Evolutionary conservation across 2,797 vertebrate genomes (phyloP).

Genomic region (Microctenopoma stevenorrisi): DNA sequence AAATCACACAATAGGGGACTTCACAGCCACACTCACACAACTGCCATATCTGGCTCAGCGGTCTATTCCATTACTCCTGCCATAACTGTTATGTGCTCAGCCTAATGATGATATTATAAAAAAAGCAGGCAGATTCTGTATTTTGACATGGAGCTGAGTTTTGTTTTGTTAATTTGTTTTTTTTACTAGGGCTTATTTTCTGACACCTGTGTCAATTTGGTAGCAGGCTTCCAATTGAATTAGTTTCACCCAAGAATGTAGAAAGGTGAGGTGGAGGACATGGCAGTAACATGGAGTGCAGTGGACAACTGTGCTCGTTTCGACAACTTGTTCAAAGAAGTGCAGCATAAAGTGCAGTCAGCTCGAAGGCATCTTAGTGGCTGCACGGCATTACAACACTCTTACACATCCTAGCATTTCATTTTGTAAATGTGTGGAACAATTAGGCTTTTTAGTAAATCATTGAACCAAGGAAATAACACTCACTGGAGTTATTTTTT

Average conservation of each 20-base stretch:
- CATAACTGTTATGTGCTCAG: conserved; percentile 1
- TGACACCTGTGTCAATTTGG: conserved; percentile 14
- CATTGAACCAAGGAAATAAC: background rate
- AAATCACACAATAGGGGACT: conserved; percentile 43
- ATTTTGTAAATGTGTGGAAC: background rate
- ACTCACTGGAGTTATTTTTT: background rate
- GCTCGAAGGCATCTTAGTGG: background rate
- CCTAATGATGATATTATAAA: conserved; percentile 1
- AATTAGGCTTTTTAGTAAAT: conserved; percentile 2
- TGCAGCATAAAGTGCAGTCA: background rate
- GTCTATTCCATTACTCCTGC: conserved; percentile 1
- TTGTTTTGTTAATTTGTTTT: background rate
- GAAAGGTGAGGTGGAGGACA: conserved; percentile 35
- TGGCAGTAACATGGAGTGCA: conserved; percentile 14
- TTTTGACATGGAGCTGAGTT: background rate
- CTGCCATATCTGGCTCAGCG: conserved; percentile 28
- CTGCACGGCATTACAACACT: background rate
- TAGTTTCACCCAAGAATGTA: conserved; percentile 7
- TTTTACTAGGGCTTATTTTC: conserved; percentile 11
- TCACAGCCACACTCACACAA: conserved; percentile 29
- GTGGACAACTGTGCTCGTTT: conserved; percentile 17
- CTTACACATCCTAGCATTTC: background rate
- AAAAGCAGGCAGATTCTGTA: background rate
- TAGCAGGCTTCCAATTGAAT: background rate
- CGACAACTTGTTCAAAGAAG: conserved; percentile 14